These are phyloP conservation scores for Drosophila quinaria DNA, from an alignment of 2,888 invertebrate genomes.

Conservation along the genomic window DNA sequence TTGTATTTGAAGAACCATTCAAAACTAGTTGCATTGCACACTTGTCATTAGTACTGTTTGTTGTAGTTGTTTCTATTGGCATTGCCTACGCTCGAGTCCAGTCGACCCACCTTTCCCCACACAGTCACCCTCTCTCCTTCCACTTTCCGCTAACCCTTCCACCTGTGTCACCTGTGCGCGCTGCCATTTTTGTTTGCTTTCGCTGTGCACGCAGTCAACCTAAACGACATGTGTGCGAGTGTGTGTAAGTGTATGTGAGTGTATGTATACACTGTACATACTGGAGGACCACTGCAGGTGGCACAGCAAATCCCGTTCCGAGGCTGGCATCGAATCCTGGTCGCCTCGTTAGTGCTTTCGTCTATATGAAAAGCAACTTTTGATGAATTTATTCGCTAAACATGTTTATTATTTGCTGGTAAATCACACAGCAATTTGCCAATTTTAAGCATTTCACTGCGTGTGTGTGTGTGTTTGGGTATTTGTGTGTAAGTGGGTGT, in stretches of 20 bases:
- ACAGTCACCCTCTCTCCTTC: not conserved
- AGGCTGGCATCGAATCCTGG: constrained; percentile 39
- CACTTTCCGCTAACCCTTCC: constrained; percentile 11
- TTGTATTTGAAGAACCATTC: constrained; percentile 31
- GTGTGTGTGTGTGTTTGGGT: constrained; percentile 9
- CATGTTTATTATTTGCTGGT: constrained; percentile 82
- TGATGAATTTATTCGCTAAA: constrained; percentile 82
- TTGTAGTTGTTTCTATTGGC: constrained; percentile 21
- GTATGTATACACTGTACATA: constrained; percentile 19
- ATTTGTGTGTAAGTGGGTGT: constrained; percentile 9
- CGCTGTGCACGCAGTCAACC: constrained; percentile 46
- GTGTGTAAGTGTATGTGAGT: constrained; percentile 3
- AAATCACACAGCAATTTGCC: constrained; percentile 82
- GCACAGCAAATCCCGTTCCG: not conserved
- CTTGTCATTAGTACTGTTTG: constrained; percentile 59
- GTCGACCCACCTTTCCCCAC: not conserved
- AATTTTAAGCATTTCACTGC: constrained; percentile 67
- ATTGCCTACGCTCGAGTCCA: constrained; percentile 21
- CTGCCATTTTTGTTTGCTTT: constrained; percentile 58
- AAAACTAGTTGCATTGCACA: constrained; percentile 48
- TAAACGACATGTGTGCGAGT: constrained; percentile 11
- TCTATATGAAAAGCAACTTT: constrained; percentile 74
- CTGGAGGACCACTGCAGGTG: constrained; percentile 24
- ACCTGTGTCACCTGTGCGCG: constrained; percentile 54
- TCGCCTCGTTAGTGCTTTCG: constrained; percentile 69